phyloP scores from a whole-genome alignment of 2,888 invertebrate species.

The Amblyjoppa fuscipennis region DNA sequence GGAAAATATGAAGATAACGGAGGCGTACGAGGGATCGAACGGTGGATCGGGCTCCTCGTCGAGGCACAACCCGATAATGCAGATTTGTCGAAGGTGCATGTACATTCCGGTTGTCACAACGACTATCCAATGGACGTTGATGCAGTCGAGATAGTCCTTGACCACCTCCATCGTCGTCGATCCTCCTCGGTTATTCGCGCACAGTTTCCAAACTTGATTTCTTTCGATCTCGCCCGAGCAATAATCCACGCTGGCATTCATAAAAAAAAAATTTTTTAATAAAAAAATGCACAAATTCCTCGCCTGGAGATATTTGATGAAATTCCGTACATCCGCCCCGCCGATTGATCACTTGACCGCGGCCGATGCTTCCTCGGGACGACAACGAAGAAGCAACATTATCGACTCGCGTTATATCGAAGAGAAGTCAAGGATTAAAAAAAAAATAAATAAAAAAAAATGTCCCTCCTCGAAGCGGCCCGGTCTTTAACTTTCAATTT shows the following conservation, averaged over 20 bases:
- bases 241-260: background rate
- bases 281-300: background rate
- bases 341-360: background rate
- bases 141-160: slow-evolving; percentile 76
- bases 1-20: slow-evolving; percentile 81
- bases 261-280: background rate
- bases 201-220: background rate
- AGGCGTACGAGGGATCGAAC: slow-evolving; percentile 81
- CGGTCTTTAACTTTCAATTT: slow-evolving; percentile 42
- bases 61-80: slow-evolving; percentile 82
- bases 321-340: background rate
- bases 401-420: background rate
- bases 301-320: background rate
- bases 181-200: background rate
- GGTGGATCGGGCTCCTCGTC: slow-evolving; percentile 73
- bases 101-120: slow-evolving; percentile 82
- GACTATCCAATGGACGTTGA: slow-evolving; percentile 82
- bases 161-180: slow-evolving; percentile 77
- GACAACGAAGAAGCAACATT: slow-evolving; percentile 32
- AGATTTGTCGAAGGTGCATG: slow-evolving; percentile 82
- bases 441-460: slow-evolving; percentile 20
- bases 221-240: slow-evolving; percentile 9
- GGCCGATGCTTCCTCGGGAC: background rate
- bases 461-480: background rate
- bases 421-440: background rate